Percentiles rank a stretch among this genome's conserved stretches.
These are phyloP conservation scores for Caenorhabditis imperialis DNA, from an alignment of 2,888 invertebrate genomes.

Conservation along the genomic window DNA sequence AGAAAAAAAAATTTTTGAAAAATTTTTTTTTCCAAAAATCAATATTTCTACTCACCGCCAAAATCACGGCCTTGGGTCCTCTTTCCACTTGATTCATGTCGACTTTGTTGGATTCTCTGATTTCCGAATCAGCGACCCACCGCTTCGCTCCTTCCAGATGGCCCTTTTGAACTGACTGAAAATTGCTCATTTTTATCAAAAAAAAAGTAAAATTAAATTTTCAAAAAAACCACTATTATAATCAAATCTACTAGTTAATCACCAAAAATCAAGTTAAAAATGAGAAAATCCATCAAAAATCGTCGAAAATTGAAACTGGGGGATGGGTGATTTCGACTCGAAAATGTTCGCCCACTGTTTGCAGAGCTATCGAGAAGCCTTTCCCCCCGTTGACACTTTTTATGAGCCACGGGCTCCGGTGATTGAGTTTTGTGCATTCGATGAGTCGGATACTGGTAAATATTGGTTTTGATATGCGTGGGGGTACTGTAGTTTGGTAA, in stretches of 20 bases:
- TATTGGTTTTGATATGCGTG: no score
- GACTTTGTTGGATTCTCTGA: constrained; percentile 28
- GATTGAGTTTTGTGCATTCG: not conserved
- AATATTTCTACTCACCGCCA: constrained; percentile 44
- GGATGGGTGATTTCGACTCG: not conserved
- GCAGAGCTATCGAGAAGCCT: constrained; percentile 34
- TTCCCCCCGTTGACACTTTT: no score
- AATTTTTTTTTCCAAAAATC: no score
- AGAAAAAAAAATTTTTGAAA: no score
- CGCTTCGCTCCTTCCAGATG: constrained; percentile 65
- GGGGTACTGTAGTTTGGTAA: no score
- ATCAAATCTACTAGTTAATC: not conserved
- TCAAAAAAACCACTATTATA: not conserved
- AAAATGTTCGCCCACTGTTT: constrained; percentile 10
- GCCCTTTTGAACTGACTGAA: constrained; percentile 54
- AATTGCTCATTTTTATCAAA: constrained; percentile 11
- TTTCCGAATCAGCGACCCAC: constrained; percentile 58
- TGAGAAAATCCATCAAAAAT: not conserved
- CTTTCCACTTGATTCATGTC: constrained; percentile 44
- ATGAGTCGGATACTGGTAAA: no score
- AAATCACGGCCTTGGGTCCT: constrained; percentile 56
- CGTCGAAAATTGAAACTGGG: not conserved
- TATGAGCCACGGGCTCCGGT: not conserved
- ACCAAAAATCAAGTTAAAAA: not conserved
- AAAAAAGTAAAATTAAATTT: constrained; percentile 6